Percentiles rank a stretch among this genome's conserved stretches.
phyloP scores from a whole-genome alignment of 1,140 invertebrate species.

The Euwallacea similis region DNA sequence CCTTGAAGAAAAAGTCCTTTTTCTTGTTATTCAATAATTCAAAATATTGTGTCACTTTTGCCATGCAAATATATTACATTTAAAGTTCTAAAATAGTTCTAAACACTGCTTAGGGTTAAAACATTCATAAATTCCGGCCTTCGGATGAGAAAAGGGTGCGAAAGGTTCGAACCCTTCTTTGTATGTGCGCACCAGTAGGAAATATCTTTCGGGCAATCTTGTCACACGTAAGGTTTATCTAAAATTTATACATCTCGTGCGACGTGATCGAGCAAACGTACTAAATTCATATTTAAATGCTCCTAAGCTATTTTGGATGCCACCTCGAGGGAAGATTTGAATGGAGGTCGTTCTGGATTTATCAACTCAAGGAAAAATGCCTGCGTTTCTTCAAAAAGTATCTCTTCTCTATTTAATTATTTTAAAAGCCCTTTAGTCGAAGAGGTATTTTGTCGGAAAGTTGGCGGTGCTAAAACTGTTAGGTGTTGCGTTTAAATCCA shows the following conservation, averaged over 20 bases:
- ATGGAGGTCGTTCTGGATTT: no score
- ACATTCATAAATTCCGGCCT: no score
- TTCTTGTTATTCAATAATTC: no score
- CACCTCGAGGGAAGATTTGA: neutral
- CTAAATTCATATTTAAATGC: conserved; percentile 26
- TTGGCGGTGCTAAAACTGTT: neutral
- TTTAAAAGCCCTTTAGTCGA: neutral
- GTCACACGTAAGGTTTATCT: conserved; percentile 26
- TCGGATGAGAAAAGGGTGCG: neutral
- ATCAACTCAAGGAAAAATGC: no score
- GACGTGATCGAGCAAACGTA: conserved; percentile 16
- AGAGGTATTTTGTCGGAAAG: neutral
- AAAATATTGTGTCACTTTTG: no score
- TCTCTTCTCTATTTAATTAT: neutral
- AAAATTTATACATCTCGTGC: conserved; percentile 22
- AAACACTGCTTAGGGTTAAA: no score
- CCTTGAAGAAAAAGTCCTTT: no score
- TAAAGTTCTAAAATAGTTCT: no score
- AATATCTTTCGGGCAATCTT: conserved; percentile 22
- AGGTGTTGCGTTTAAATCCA: conserved; percentile 1
- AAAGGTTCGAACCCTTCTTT: conserved; percentile 4
- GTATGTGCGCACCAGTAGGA: neutral
- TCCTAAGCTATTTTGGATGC: conserved; percentile 14
- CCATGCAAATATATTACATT: no score
- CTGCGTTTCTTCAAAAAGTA: no score